Conservation (phyloP, 2,888 invertebrate genomes). For the Hypsopygia costalis region DNA sequence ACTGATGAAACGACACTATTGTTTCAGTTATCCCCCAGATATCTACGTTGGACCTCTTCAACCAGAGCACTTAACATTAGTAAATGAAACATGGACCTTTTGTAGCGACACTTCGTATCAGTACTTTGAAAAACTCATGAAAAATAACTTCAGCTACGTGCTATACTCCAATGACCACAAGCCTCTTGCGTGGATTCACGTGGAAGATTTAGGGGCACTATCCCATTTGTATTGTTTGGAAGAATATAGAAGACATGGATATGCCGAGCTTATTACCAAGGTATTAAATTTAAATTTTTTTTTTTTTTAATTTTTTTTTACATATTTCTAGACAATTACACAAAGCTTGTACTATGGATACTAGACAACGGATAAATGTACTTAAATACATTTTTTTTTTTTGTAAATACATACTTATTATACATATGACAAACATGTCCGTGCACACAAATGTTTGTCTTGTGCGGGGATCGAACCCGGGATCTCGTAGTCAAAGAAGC, state of each 20-base stretch:
- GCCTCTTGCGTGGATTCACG: constrained; percentile 41
- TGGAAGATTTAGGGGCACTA: constrained; percentile 46
- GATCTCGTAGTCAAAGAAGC: no score
- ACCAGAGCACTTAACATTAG: constrained; percentile 29
- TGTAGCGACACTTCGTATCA: constrained; percentile 32
- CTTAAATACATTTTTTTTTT: no score
- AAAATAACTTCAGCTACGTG: constrained; percentile 42
- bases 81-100: constrained; percentile 47
- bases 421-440: no score
- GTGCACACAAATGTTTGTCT: no score
- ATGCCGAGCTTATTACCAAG: constrained; percentile 42
- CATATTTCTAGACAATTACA: no score
- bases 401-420: no score
- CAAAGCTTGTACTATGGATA: no score
- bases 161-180: constrained; percentile 31
- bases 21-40: constrained; percentile 33
- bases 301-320: no score
- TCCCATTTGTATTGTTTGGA: constrained; percentile 48
- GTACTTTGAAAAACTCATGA: constrained; percentile 41
- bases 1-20: no score
- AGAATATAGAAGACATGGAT: constrained; percentile 46
- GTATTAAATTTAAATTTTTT: constrained; percentile 10
- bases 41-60: constrained; percentile 33
- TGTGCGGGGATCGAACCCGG: no score
- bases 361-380: no score